Conservation (phyloP, 1,140 invertebrate species). For the Diabrotica virgifera region DNA sequence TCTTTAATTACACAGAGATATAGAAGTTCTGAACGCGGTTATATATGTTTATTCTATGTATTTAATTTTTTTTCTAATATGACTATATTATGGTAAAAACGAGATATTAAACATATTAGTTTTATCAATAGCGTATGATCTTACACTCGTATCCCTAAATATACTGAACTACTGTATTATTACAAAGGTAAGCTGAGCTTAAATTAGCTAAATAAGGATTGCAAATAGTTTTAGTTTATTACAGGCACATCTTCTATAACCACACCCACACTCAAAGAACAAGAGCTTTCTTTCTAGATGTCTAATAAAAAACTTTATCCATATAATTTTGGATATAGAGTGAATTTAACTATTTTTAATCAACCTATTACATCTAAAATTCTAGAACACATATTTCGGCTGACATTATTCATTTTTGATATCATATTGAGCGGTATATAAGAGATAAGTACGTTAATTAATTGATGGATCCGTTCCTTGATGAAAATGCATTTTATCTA, state of each 20-base stretch:
- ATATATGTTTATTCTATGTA: neutral
- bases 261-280: too few species aligned
- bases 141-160: conserved; percentile 20
- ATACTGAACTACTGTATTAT: conserved; percentile 30
- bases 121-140: conserved; percentile 14
- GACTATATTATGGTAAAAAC: conserved; percentile 8
- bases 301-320: too few species aligned
- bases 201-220: conserved; percentile 32
- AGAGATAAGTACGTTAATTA: too few species aligned
- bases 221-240: conserved; percentile 23
- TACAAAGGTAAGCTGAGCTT: conserved; percentile 32
- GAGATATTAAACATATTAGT: conserved; percentile 6
- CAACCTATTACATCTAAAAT: too few species aligned
- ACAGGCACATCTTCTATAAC: neutral
- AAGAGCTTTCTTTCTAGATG: too few species aligned
- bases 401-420: too few species aligned
- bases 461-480: too few species aligned
- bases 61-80: conserved; percentile 4
- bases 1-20: neutral
- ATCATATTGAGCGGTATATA: too few species aligned
- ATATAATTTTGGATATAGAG: too few species aligned
- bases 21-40: neutral
- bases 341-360: too few species aligned
- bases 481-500: too few species aligned
- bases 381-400: too few species aligned